These are phyloP conservation scores for Danio rerio DNA, from an alignment of 2,113 vertebrate genomes.

Conservation along the genomic window GRCz12tu NC_133177.1:42765501-42766000, in stretches of 20 bases:
- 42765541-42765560: background rate
- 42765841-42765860: constrained; percentile 41
- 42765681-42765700: constrained; percentile 96
- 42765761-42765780: constrained; percentile 66
- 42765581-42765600: too few relatives aligned
- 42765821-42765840: constrained; percentile 44
- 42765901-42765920: constrained; percentile 22
- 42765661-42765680: constrained; percentile 83
- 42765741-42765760: constrained; percentile 84
- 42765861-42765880: constrained; percentile 30
- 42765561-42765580: too few relatives aligned
- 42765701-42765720: constrained; percentile 99
- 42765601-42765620: too few relatives aligned
- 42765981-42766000: background rate
- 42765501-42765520: background rate
- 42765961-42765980: background rate
- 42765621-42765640: too few relatives aligned
- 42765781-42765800: constrained; percentile 43
- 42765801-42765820: constrained; percentile 43
- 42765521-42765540: background rate
- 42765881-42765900: constrained; percentile 54
- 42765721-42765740: constrained; percentile 97
- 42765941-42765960: background rate
- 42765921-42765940: background rate
- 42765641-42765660: too few relatives aligned